These are phyloP conservation scores for Actinernus sp. DNA, from an alignment of 92 coral and sea anemone species.

Conservation along the genomic window DNA sequence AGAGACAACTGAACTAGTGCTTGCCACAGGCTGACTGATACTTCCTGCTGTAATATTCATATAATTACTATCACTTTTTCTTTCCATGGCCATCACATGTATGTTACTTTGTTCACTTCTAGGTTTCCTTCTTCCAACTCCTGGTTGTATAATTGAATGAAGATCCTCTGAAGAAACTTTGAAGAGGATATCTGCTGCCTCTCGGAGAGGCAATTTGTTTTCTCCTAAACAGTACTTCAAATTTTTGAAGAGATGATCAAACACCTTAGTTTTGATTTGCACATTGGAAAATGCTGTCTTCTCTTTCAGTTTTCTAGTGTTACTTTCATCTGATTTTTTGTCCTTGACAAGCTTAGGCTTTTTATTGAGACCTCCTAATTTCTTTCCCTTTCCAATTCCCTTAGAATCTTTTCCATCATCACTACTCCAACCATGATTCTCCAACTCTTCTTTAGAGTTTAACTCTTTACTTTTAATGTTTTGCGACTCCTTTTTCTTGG, in stretches of 20 bases:
- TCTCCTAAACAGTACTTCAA: conserved; percentile 64
- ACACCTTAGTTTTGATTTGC: conserved; percentile 59
- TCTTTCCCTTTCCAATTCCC: background rate
- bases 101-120: conserved; percentile 1
- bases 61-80: background rate
- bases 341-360: background rate
- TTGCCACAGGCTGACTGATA: background rate
- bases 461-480: background rate
- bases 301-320: background rate
- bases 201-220: conserved; percentile 56
- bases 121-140: background rate
- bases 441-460: background rate
- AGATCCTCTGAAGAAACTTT: conserved; percentile 52
- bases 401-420: conserved; percentile 1
- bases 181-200: conserved; percentile 62
- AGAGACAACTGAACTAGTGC: too few species aligned
- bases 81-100: conserved; percentile 17
- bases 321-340: background rate
- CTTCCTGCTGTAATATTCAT: background rate
- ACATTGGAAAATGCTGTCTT: conserved; percentile 1
- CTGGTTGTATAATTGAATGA: conserved; percentile 16
- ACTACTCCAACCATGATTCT: background rate
- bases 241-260: conserved; percentile 70
- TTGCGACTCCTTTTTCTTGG: background rate
- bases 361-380: background rate